These are phyloP conservation scores for Stigmatopora nigra DNA, from an alignment of 2,113 vertebrate species.

Conservation along the genomic window DNA sequence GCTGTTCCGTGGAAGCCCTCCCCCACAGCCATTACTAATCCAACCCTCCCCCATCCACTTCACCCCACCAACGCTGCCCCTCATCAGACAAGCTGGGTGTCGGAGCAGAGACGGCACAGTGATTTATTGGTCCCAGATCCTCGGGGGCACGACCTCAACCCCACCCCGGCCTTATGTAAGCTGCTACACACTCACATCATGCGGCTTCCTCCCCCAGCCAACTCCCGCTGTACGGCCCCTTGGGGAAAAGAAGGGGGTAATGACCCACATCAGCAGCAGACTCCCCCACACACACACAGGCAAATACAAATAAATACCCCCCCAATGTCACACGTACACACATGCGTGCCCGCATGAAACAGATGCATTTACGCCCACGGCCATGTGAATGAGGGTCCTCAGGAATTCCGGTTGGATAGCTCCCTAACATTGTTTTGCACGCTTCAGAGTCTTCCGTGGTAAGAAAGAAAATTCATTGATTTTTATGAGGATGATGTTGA, in stretches of 20 bases:
- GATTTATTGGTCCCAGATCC: conserved; percentile 72
- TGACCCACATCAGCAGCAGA: conserved; percentile 73
- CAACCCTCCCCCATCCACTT: not conserved
- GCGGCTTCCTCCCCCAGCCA: conserved; percentile 44
- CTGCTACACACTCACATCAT: conserved; percentile 13
- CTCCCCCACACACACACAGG: conserved; percentile 23
- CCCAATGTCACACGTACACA: conserved; percentile 41
- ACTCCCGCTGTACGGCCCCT: conserved; percentile 59
- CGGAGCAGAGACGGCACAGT: conserved; percentile 63
- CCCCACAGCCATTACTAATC: not conserved
- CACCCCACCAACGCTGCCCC: conserved; percentile 33
- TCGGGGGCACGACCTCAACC: conserved; percentile 38
- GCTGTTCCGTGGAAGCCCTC: conserved; percentile 41
- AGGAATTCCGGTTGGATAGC: conserved; percentile 49
- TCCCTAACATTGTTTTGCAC: conserved; percentile 21
- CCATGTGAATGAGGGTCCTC: conserved; percentile 55
- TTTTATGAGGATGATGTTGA: not conserved
- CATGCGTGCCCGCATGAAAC: conserved; percentile 47
- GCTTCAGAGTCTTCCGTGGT: conserved; percentile 13
- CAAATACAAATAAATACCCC: conserved; percentile 56
- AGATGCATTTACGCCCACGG: conserved; percentile 62
- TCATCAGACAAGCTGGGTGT: conserved; percentile 69
- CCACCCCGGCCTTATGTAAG: conserved; percentile 5
- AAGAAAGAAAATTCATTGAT: conserved; percentile 4
- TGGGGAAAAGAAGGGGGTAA: conserved; percentile 62